These are phyloP conservation scores for Trogon surrucura DNA, from an alignment of 2,113 vertebrate genomes.

Conservation along the genomic window DNA sequence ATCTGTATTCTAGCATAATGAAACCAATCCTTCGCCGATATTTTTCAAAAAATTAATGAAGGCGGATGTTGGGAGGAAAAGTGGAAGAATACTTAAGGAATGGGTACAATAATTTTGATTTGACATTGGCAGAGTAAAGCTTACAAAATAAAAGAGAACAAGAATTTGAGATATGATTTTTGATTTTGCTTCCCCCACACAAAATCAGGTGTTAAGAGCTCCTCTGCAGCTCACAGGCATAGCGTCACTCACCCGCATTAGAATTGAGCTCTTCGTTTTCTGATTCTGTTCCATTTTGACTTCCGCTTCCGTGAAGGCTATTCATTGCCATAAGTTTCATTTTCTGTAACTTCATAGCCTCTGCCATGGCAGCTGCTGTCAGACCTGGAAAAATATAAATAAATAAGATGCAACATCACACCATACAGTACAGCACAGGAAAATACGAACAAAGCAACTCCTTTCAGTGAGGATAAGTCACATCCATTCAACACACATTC, in stretches of 20 bases:
- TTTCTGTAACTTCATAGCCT: constrained; percentile 92
- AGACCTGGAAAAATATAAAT: constrained; percentile 78
- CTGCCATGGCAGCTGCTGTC: constrained; percentile 89
- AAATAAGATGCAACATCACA: not conserved
- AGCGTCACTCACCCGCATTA: constrained; percentile 77
- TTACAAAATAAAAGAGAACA: not conserved
- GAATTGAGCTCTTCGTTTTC: constrained; percentile 88
- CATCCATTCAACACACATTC: not conserved
- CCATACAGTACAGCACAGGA: not conserved
- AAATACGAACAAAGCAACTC: not conserved
- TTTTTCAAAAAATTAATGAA: not conserved
- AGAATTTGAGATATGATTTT: not conserved
- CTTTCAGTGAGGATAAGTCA: not conserved
- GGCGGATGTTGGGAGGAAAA: not conserved
- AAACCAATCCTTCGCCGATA: not conserved
- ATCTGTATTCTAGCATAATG: not conserved
- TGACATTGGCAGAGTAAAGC: not conserved
- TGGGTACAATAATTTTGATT: not conserved
- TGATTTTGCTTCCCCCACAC: not conserved
- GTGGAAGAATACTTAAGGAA: not conserved
- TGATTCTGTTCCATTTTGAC: constrained; percentile 84
- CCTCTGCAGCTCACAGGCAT: not conserved
- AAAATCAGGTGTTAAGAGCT: not conserved
- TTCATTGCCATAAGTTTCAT: constrained; percentile 92
- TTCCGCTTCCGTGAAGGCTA: constrained; percentile 84